A percentile compares a stretch with the other conserved stretches of the same genome.
phyloP scores from a whole-genome alignment of 2,888 invertebrate genomes.

The Phortica magna region DNA sequence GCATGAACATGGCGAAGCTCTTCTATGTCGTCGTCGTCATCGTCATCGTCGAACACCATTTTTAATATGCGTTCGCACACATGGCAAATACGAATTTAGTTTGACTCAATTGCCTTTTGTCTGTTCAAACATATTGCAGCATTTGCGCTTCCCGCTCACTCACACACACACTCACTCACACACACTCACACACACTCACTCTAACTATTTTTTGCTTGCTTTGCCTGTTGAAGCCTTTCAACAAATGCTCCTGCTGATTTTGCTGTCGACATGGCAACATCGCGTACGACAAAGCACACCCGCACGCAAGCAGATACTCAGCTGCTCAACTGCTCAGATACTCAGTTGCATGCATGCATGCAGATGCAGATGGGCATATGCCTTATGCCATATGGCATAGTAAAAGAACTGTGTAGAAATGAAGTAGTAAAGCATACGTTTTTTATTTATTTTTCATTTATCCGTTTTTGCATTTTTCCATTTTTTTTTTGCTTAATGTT shows the following conservation, averaged over 20 bases:
- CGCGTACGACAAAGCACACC: neutral
- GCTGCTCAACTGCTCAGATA: conserved; percentile 1
- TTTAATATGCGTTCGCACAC: neutral
- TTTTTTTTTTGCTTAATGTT: neutral
- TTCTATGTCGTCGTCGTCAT: neutral
- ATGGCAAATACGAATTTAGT: neutral
- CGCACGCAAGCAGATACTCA: neutral
- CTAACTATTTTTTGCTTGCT: neutral
- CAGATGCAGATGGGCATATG: conserved; percentile 8
- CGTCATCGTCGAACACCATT: neutral
- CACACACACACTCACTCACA: too few species aligned
- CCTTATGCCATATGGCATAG: neutral
- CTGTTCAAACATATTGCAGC: neutral
- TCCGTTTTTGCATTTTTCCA: too few species aligned
- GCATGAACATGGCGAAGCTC: neutral
- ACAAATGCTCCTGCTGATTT: conserved; percentile 1
- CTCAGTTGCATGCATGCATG: neutral
- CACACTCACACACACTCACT: too few species aligned
- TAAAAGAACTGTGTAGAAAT: neutral
- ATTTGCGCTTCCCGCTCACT: too few species aligned
- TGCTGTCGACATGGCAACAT: conserved; percentile 18
- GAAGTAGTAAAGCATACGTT: neutral
- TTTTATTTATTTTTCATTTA: neutral
- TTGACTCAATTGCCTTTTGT: conserved; percentile 9
- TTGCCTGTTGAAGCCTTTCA: conserved; percentile 14